Percentiles rank a stretch among this genome's conserved stretches.
phyloP scores from a whole-genome alignment of 2,888 invertebrate species.

The Xylota segnis region DNA sequence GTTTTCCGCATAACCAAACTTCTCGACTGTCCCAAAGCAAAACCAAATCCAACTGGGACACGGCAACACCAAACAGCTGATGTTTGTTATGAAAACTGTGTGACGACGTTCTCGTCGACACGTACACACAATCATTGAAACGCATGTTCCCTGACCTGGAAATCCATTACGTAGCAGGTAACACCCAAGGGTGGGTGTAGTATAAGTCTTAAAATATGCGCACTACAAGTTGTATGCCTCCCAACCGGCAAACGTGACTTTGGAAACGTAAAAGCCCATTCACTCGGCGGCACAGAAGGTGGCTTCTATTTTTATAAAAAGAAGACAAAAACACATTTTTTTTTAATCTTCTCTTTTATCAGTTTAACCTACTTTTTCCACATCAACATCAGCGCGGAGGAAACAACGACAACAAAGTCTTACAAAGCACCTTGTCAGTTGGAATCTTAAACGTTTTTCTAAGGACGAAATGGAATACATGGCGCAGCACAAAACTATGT shows the following conservation, averaged over 20 bases:
- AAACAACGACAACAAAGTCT: background rate
- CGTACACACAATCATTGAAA: slow-evolving; percentile 43
- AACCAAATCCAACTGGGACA: no score
- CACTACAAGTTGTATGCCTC: no score
- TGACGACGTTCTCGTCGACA: slow-evolving; percentile 52
- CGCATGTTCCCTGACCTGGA: slow-evolving; percentile 20
- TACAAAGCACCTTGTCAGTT: background rate
- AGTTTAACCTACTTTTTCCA: slow-evolving; percentile 47
- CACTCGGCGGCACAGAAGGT: no score
- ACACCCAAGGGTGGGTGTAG: no score
- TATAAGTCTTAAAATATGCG: no score
- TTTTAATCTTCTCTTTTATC: slow-evolving; percentile 46
- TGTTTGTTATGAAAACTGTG: background rate
- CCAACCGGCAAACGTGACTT: no score
- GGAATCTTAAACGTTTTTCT: background rate
- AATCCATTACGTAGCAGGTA: background rate
- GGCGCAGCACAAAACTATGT: no score
- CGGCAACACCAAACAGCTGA: no score
- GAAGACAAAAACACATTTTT: slow-evolving; percentile 2
- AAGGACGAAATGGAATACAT: no score
- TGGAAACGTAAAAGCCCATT: no score
- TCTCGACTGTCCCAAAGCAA: no score
- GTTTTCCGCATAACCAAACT: no score
- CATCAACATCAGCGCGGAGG: slow-evolving; percentile 1
- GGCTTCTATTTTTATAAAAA: background rate